A percentile compares a stretch with the other conserved stretches of the same genome.
These are phyloP conservation scores for Tholera decimalis DNA, from an alignment of 2,888 invertebrate genomes.

Conservation along the genomic window DNA sequence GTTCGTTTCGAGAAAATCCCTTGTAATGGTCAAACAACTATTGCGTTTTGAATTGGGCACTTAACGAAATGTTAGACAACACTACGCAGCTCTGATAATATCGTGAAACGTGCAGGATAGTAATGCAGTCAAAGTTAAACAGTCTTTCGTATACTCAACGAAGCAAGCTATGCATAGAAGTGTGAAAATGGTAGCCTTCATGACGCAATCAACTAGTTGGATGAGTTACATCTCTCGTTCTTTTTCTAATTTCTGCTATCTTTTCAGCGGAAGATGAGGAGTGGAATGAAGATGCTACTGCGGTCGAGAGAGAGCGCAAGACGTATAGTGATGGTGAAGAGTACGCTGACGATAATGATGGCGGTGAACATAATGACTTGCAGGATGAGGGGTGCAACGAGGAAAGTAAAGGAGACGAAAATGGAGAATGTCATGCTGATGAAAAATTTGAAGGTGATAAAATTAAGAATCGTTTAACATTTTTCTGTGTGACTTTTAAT, in stretches of 20 bases:
- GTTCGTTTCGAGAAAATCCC: slow-evolving; percentile 74
- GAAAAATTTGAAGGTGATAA: slow-evolving; percentile 68
- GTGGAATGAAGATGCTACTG: slow-evolving; percentile 78
- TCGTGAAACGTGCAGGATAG: slow-evolving; percentile 12
- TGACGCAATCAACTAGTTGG: not conserved
- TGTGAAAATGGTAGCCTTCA: not conserved
- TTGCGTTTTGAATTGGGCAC: slow-evolving; percentile 63
- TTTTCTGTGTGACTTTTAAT: not conserved
- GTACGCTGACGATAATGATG: slow-evolving; percentile 65
- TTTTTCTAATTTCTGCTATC: slow-evolving; percentile 29
- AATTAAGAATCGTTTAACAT: not conserved
- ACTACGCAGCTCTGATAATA: slow-evolving; percentile 14
- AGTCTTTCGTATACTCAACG: not conserved
- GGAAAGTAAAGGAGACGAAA: slow-evolving; percentile 66
- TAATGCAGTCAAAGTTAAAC: slow-evolving; percentile 5
- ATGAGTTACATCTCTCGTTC: not conserved
- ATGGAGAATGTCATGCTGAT: slow-evolving; percentile 61
- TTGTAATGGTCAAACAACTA: slow-evolving; percentile 68
- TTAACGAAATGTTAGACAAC: slow-evolving; percentile 48
- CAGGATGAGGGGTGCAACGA: slow-evolving; percentile 70
- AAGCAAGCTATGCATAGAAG: slow-evolving; percentile 2
- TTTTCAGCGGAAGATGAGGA: slow-evolving; percentile 86
- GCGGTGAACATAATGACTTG: slow-evolving; percentile 56
- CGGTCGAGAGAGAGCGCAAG: slow-evolving; percentile 60
- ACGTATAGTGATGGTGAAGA: slow-evolving; percentile 62